phyloP scores from a whole-genome alignment of 2,888 invertebrate species.

The Xylota segnis region DNA sequence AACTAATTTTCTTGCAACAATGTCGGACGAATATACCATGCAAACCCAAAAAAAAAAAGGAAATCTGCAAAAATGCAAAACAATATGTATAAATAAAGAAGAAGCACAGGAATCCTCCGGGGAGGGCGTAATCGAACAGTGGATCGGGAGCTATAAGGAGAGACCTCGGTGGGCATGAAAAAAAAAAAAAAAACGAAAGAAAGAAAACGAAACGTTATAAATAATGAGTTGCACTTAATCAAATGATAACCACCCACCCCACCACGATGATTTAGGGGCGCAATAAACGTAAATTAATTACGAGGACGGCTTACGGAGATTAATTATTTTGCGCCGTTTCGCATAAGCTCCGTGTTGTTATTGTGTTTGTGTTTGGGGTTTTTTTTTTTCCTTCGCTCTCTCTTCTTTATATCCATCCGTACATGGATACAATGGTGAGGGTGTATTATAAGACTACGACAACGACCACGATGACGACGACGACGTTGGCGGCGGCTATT shows the following conservation, averaged over 20 bases:
- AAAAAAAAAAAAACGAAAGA: constrained; percentile 40
- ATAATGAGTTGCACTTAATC: constrained; percentile 78
- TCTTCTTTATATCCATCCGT: constrained; percentile 27
- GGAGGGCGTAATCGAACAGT: constrained; percentile 63
- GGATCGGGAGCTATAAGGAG: constrained; percentile 37
- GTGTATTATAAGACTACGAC: constrained; percentile 51
- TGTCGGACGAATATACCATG: constrained; percentile 18
- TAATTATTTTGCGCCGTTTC: constrained; percentile 78
- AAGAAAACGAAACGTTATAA: constrained; percentile 77
- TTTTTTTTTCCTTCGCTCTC: neutral
- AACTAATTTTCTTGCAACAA: constrained; percentile 66
- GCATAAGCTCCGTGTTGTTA: constrained; percentile 72
- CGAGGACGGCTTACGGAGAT: constrained; percentile 79
- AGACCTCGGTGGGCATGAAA: constrained; percentile 1
- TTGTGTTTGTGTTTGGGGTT: constrained; percentile 44
- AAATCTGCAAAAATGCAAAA: constrained; percentile 53
- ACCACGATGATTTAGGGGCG: constrained; percentile 78
- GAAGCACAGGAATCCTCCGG: constrained; percentile 42
- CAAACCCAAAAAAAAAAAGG: neutral
- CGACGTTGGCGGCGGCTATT: constrained; percentile 58
- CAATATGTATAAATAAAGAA: constrained; percentile 30
- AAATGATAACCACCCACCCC: constrained; percentile 79
- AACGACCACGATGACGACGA: constrained; percentile 22
- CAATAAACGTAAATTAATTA: constrained; percentile 79
- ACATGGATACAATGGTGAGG: constrained; percentile 34